Base-by-base conservation (phyloP, 2,113 vertebrate genomes). In the Pitta sordida region DNA sequence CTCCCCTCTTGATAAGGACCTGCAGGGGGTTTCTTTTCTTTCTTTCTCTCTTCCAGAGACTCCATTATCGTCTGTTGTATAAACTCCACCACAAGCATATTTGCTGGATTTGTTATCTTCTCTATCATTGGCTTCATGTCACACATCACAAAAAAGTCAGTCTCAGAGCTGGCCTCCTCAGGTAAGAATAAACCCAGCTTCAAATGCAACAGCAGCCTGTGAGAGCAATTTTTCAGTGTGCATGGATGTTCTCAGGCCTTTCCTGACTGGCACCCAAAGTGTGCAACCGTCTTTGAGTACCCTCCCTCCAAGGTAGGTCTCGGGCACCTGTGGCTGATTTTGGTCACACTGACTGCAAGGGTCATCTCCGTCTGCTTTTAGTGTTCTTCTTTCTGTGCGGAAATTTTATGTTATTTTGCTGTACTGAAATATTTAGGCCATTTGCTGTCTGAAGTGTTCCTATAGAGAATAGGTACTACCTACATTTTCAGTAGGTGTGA, bases 121-220 rank as follows among this genome's bases (percentile, higher is more conserved):
- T 99, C 99, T 70, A 98, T 99, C 21, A 98, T 99, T 23, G 99
- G 99, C 67, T 99, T 99, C 96, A 99, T 99, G 99, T 98, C 98
- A 2, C 81, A 98, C 94, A 98, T 99, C 95, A 99, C 98, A 0
- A 99, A 99, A 96, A 99, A 98, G 94, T 98, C 98, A 0, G 98
- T 99, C 63, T 96, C 98, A 36, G 98, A 99, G 79, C 81, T 99
- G 69, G 98, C 98, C 37, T 98, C 99, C 43, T 99, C 99, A 74
- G 99, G 98, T 99, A 90, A 93, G 77, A 22, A 79, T 48, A 89
- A 85, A 82, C 13, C 8, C 11, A 15, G 4, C 11, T 52, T 48
- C 49, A 58, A 22, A 49, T 37, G 15, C 37, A 81, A 19, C 29
- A 83, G 24, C n/a, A 64, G 9, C 26, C 15, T 64, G 52, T 41